Conservation (phyloP, 1,140 invertebrate genomes). For the Brachionus angularis region DNA sequence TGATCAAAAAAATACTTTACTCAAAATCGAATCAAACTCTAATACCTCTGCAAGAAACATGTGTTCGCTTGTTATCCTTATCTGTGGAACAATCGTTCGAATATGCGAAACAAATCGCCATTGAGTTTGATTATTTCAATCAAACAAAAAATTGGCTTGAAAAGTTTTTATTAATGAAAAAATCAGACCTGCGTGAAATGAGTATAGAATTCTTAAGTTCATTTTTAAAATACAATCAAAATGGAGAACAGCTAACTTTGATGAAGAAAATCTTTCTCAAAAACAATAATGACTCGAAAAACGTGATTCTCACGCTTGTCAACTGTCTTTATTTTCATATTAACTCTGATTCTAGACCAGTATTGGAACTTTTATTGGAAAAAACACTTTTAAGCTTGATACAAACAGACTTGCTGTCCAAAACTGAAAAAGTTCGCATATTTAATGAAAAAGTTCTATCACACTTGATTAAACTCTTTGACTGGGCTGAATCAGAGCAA, state of each 20-base stretch:
- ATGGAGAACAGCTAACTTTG: neutral
- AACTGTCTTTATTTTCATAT: slow-evolving; percentile 2
- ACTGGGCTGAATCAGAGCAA: neutral
- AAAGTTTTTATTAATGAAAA: slow-evolving; percentile 33
- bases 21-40: neutral
- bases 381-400: neutral
- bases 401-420: neutral
- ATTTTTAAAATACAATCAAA: slow-evolving; percentile 15
- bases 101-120: slow-evolving; percentile 27
- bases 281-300: neutral
- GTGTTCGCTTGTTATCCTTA: slow-evolving; percentile 4
- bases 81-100: slow-evolving; percentile 12
- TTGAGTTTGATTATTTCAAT: slow-evolving; percentile 40
- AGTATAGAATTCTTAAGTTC: slow-evolving; percentile 6
- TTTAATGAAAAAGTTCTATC: slow-evolving; percentile 22
- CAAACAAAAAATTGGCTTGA: slow-evolving; percentile 37
- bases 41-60: slow-evolving; percentile 20
- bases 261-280: slow-evolving; percentile 9
- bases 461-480: slow-evolving; percentile 16
- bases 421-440: slow-evolving; percentile 21
- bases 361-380: neutral
- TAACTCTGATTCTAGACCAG: neutral
- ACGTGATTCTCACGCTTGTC: neutral
- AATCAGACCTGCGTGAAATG: slow-evolving; percentile 32
- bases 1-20: neutral